Evolutionary conservation across 2,113 vertebrate species (phyloP), one percentile per base, ranked within the genome.

Genomic region (Prunella himalayana): DNA sequence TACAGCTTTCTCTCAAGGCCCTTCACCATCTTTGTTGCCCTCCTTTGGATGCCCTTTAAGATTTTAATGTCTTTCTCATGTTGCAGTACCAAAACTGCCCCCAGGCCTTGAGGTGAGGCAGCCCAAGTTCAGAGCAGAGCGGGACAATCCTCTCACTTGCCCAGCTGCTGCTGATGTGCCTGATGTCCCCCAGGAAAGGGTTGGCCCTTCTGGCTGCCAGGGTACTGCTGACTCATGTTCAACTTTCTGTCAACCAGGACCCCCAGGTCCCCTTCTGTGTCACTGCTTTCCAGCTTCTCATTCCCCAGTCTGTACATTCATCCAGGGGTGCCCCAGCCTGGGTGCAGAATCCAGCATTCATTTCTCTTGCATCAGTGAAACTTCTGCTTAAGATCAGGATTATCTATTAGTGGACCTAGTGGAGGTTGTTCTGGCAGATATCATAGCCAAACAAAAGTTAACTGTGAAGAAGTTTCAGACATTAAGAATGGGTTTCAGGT

Each of bases 91-190:
- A 44, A 35, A 79, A 3, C 49, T 44, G 15, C 2, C 25, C 33
- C 15, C 41, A 37, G 57, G 9, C 44, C n/a, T 20, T 0, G 1
- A 66, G 13, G 5, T 54, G 50, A 54, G 35, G 35, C 22, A 0
- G 0, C 10, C 7, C 44, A 35, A 69, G 35, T 2, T 1, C 44
- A 60, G 65, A 60, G 44, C 54, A 82, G 9, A 41, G 9, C 0
- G 0, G 65, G 30, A 60, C 23, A 82, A 70, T 50, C 15, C 11
- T 22, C 18, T 41, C 11, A 11, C 23, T 49, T 69, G 53, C 11
- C 44, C 0, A 0, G 35, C 23, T 69, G 23, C 3, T 0, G 0
- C 11, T 59, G 30, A 2, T 59, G 35, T 5, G 7, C 23, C 53
- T 50, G 64, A n/a, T 59, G 30, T 1, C 3, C 8, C 19, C 7